phyloP scores from a whole-genome alignment of 2,113 vertebrate species.

The Garra rufa region DNA sequence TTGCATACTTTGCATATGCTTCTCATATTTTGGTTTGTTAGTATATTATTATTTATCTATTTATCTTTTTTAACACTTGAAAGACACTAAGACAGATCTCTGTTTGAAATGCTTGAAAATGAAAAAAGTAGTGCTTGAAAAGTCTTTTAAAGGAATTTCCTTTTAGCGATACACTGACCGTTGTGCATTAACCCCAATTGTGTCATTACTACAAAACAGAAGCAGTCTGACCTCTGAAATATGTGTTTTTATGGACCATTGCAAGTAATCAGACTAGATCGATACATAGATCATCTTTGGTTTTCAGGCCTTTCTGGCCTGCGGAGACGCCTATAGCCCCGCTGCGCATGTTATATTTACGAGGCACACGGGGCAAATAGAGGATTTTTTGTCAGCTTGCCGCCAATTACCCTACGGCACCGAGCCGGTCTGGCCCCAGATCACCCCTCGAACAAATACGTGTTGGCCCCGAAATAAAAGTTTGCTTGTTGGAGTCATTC shows the following conservation, averaged over 20 bases:
- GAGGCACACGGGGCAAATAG: not conserved
- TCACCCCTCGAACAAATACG: conserved; percentile 30
- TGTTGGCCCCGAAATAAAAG: conserved; percentile 28
- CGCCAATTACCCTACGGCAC: not conserved
- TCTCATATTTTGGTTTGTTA: no score
- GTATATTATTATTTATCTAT: no score
- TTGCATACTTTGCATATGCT: no score
- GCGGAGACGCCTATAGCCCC: not conserved
- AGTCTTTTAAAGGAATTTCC: no score
- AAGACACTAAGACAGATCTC: no score
- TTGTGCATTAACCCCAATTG: not conserved
- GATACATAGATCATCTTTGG: not conserved
- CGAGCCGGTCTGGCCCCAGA: not conserved
- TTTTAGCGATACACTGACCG: not conserved
- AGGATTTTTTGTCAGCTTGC: not conserved
- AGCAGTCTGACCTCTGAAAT: not conserved
- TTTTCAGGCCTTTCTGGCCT: not conserved
- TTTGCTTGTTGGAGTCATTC: conserved; percentile 50
- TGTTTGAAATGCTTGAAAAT: no score
- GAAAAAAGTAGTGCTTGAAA: no score
- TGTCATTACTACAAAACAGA: not conserved
- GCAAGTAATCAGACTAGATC: not conserved
- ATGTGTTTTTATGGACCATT: not conserved
- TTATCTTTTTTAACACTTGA: no score
- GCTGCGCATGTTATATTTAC: not conserved